Percentiles rank a stretch among this genome's conserved stretches.
These are phyloP conservation scores for Heterodera filipjevi DNA, from an alignment of 2,888 invertebrate species.

Conservation along the genomic window DNA sequence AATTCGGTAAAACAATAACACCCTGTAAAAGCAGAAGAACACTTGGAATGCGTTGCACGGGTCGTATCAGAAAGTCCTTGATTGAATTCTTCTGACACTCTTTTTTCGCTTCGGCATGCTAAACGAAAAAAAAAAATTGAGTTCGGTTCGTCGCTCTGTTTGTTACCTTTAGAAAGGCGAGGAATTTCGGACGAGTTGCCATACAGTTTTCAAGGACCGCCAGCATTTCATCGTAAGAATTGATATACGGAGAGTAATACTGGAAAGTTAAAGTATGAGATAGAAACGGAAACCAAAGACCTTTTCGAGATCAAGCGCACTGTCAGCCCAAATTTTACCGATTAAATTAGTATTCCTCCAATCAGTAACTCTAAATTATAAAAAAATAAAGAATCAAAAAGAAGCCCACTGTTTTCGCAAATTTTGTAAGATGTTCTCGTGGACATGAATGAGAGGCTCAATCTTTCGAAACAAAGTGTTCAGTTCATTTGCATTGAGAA, in stretches of 20 bases:
- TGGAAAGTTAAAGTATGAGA: not conserved
- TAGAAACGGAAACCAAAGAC: not conserved
- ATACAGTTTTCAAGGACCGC: conserved; percentile 88
- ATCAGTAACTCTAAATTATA: conserved; percentile 71
- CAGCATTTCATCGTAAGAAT: conserved; percentile 95
- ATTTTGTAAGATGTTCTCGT: conserved; percentile 76
- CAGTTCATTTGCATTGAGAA: conserved; percentile 29
- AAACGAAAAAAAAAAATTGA: conserved; percentile 27
- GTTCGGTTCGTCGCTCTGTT: not conserved
- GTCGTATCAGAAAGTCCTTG: conserved; percentile 92
- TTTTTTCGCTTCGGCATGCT: conserved; percentile 73
- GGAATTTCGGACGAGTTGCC: conserved; percentile 89
- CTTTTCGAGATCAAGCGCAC: conserved; percentile 27
- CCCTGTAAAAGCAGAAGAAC: conserved; percentile 90
- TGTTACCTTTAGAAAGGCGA: conserved; percentile 86
- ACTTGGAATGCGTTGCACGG: conserved; percentile 95
- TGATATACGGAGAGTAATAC: conserved; percentile 95
- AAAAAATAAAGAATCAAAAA: not conserved
- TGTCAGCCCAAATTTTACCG: conserved; percentile 82
- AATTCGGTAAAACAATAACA: conserved; percentile 64
- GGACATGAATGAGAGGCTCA: conserved; percentile 89
- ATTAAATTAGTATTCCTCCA: conserved; percentile 78
- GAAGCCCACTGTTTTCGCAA: conserved; percentile 66
- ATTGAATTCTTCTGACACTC: conserved; percentile 94
- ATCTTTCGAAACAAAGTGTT: conserved; percentile 51